Evolutionary conservation across 2,888 invertebrate genomes (phyloP).

Genomic region (Cerceris ruficornis): DNA sequence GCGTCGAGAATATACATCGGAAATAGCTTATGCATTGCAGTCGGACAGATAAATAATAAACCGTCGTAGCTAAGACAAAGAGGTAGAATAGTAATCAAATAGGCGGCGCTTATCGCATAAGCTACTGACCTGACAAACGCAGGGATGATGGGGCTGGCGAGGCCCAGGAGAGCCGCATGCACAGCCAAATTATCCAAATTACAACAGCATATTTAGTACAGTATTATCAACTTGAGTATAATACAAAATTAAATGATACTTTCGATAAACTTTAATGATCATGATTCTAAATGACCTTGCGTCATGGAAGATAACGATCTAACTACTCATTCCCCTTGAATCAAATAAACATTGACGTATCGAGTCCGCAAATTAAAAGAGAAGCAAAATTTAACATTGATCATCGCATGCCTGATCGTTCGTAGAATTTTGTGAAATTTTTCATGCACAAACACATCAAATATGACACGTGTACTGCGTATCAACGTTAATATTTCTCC

Average conservation of each 20-base stretch:
- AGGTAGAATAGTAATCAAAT: conserved; percentile 22
- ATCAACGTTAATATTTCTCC: no score
- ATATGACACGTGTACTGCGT: not conserved
- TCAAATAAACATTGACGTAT: conserved; percentile 6
- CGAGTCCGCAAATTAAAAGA: conserved; percentile 24
- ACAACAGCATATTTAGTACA: conserved; percentile 72
- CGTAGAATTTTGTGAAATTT: conserved; percentile 14
- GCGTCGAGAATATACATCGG: not conserved
- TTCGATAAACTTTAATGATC: not conserved
- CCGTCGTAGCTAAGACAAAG: conserved; percentile 24
- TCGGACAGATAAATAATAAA: conserved; percentile 12
- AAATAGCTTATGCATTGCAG: conserved; percentile 49
- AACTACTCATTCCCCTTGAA: conserved; percentile 17
- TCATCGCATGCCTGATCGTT: conserved; percentile 29
- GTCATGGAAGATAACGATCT: not conserved
- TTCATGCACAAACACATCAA: conserved; percentile 35
- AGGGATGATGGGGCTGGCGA: conserved; percentile 81
- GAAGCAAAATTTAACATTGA: conserved; percentile 14
- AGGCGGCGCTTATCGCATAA: conserved; percentile 49
- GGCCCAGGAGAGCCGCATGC: conserved; percentile 85
- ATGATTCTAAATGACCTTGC: not conserved
- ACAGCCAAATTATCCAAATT: conserved; percentile 82
- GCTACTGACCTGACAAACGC: conserved; percentile 82
- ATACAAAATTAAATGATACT: conserved; percentile 11
- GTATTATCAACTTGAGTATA: conserved; percentile 19